These are phyloP conservation scores for Bryconaethiops microstoma DNA, from an alignment of 2,797 vertebrate species.

Conservation along the genomic window DNA sequence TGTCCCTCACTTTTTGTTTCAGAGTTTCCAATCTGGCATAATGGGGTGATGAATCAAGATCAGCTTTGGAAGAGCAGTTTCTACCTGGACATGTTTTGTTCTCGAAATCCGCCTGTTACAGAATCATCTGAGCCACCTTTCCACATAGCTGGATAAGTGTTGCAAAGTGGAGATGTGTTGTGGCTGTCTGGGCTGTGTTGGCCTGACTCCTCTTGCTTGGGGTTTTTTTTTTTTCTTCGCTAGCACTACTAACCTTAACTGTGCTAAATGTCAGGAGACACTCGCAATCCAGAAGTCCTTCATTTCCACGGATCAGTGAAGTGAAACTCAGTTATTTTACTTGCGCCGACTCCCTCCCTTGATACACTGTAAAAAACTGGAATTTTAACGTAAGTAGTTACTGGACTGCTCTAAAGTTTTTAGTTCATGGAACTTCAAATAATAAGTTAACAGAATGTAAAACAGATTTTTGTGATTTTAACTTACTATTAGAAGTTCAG, in stretches of 20 bases:
- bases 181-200: constrained; percentile 1
- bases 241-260: constrained; percentile 27
- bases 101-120: constrained; percentile 14
- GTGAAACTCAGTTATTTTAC: constrained; percentile 3
- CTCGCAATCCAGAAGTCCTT: constrained; percentile 5
- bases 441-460: too few relatives aligned
- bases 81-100: constrained; percentile 11
- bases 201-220: constrained; percentile 5
- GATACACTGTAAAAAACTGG: too few relatives aligned
- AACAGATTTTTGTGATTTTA: too few relatives aligned
- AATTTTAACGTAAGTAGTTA: too few relatives aligned
- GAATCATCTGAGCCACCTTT: constrained; percentile 5
- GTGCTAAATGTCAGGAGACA: constrained; percentile 17
- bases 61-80: constrained; percentile 11
- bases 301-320: constrained; percentile 7
- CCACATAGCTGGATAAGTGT: constrained; percentile 10
- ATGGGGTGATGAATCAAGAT: background rate
- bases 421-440: too few relatives aligned
- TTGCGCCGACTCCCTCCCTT: constrained; percentile 17
- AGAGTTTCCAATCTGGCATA: background rate
- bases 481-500: too few relatives aligned
- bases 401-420: too few relatives aligned
- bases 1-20: too few relatives aligned
- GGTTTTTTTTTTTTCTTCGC: constrained; percentile 24
- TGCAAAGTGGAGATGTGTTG: constrained; percentile 17